Evolutionary conservation across 2,888 invertebrate species (phyloP).

Genomic region (Torymus auratus): DNA sequence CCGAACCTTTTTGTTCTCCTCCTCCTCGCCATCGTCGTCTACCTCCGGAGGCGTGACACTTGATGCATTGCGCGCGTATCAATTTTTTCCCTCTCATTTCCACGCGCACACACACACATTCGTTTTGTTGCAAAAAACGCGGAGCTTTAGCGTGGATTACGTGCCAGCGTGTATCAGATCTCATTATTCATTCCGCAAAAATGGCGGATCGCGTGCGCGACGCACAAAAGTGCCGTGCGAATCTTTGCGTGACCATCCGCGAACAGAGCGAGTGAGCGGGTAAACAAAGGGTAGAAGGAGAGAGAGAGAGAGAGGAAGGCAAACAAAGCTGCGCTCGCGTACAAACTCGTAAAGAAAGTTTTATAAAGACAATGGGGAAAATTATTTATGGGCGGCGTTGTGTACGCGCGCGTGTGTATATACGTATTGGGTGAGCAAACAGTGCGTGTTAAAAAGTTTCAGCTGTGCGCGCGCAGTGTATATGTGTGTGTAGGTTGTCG

Average conservation of each 20-base stretch:
- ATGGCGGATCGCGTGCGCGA: conserved; percentile 35
- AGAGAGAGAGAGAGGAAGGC: conserved; percentile 22
- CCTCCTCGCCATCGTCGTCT: too few species aligned
- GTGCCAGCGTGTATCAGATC: conserved; percentile 23
- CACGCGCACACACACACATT: neutral
- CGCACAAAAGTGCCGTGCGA: conserved; percentile 25
- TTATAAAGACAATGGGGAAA: conserved; percentile 48
- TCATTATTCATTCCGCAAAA: conserved; percentile 47
- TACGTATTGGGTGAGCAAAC: conserved; percentile 10
- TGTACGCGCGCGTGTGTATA: neutral
- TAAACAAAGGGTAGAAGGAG: neutral
- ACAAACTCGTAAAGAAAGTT: conserved; percentile 42
- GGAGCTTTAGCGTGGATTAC: too few species aligned
- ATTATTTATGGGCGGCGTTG: conserved; percentile 41
- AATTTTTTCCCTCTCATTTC: neutral
- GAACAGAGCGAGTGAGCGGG: conserved; percentile 21
- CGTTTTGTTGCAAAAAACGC: too few species aligned
- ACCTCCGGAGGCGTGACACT: conserved; percentile 14
- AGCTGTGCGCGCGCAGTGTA: neutral
- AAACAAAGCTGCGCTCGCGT: conserved; percentile 42
- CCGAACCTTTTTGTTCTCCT: conserved; percentile 4
- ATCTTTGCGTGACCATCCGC: conserved; percentile 53
- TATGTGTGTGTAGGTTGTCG: too few species aligned
- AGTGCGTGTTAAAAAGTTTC: conserved; percentile 32
- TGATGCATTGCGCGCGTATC: conserved; percentile 28